Conservation (phyloP, 1,140 invertebrate species). For the Drosophila malerkotliana region DNA sequence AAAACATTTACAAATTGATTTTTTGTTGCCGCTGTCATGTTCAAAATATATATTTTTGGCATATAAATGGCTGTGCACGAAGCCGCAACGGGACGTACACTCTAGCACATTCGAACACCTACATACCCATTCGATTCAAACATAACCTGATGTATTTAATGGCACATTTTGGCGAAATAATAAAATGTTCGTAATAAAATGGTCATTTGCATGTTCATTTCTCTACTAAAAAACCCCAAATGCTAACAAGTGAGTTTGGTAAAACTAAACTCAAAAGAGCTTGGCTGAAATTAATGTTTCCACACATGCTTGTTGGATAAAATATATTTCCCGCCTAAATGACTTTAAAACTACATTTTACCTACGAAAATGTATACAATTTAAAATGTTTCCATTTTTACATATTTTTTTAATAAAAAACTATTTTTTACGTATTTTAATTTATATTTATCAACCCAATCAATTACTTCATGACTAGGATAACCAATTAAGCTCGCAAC, state of each 20-base stretch:
- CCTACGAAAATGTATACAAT: too few relatives aligned
- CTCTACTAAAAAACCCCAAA: conserved; percentile 17
- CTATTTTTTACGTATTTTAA: too few relatives aligned
- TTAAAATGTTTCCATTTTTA: too few relatives aligned
- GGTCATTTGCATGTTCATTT: conserved; percentile 72
- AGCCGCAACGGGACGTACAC: conserved; percentile 61
- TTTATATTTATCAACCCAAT: too few relatives aligned
- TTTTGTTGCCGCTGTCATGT: conserved; percentile 55
- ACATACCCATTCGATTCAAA: background rate
- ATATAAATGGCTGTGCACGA: conserved; percentile 49
- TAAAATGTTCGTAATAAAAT: conserved; percentile 76
- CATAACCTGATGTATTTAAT: conserved; percentile 66
- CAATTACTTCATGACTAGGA: too few relatives aligned
- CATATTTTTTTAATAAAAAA: too few relatives aligned
- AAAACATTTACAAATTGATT: conserved; percentile 82
- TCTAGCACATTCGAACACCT: conserved; percentile 10
- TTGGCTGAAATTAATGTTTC: conserved; percentile 52
- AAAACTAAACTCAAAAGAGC: conserved; percentile 6
- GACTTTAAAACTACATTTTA: conserved; percentile 15
- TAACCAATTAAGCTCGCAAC: too few relatives aligned
- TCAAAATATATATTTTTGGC: conserved; percentile 42
- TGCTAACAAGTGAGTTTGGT: conserved; percentile 46
- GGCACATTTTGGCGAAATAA: conserved; percentile 67
- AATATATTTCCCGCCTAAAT: conserved; percentile 19
- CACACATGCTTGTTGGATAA: conserved; percentile 47